These are phyloP conservation scores for Aphodius sticticus DNA, from an alignment of 2,888 invertebrate species.

Conservation along the genomic window DNA sequence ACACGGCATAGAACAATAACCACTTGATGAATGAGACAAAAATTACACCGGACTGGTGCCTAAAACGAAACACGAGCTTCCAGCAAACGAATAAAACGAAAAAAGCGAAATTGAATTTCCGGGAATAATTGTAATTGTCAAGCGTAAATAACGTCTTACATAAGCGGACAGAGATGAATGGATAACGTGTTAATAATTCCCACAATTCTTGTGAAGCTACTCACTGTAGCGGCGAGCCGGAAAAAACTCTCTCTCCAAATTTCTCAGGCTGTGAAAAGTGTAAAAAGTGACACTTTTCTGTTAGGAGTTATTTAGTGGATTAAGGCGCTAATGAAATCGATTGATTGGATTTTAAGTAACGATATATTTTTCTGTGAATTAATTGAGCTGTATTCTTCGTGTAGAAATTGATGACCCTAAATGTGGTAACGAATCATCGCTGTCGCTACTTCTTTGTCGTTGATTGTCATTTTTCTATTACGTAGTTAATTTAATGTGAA, in stretches of 20 bases:
- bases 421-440: too few species aligned
- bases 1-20: neutral
- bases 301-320: neutral
- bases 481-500: too few species aligned
- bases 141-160: slow-evolving; percentile 4
- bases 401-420: neutral
- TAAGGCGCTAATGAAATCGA: neutral
- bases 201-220: neutral
- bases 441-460: too few species aligned
- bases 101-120: neutral
- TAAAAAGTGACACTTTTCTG: neutral
- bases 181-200: slow-evolving; percentile 4
- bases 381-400: neutral
- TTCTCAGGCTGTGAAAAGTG: neutral
- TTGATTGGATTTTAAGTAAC: neutral
- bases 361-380: neutral
- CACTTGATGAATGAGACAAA: slow-evolving; percentile 11
- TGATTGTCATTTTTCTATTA: too few species aligned
- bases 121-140: neutral
- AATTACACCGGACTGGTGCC: neutral
- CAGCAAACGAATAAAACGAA: neutral
- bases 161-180: neutral
- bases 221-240: neutral
- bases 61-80: neutral
- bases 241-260: neutral